Evolutionary conservation across 2,113 vertebrate species (phyloP), one percentile per base, ranked within the genome.

Genomic region (Stegastes partitus): DNA sequence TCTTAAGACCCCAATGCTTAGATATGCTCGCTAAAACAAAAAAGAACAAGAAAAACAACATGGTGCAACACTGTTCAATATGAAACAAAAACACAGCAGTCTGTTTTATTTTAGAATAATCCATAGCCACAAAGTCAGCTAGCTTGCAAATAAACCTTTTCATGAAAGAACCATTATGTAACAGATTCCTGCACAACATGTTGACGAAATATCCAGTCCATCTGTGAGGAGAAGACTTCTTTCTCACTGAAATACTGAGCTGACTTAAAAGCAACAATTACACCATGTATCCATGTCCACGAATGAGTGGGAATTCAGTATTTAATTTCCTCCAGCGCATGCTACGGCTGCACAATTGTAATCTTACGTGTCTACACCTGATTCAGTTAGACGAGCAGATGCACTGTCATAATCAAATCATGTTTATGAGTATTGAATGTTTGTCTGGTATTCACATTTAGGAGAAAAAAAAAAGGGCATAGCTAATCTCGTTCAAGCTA

Each of bases 101-200:
- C n/a, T 31, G 68, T 79, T 71, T 82, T 49, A 65, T 80, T 63
- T 72, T 34, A 51, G 10, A 56, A 11, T 65, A 80, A 73, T 51
- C 61, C 53, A 55, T 71, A 51, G 50, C 9, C 26, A 66, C 23
- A 11, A 58, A 71, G 50, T 68, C 42, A 19, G 26, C 50, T 31
- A 56, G 9, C 19, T 65, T 59, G 56, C 50, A 86, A 37, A 76
- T 50, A 67, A 45, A 77, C 10, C 3, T 15, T 68, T 83, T 68
- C 56, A 79, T 68, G 49, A 76, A 69, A 59, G 47, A 82, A 75
- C 23, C 16, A n/a, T 85, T 77, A 77, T 45, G 42, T 85, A 80
- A 88, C 45, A 70, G 34, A 71, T 42, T 55, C 31, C 64, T 45
- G 77, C 57, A 65, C 55, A 47, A 63, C 66, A 65, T 68, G 51